phyloP scores from a whole-genome alignment of 2,113 vertebrate genomes.

The Rhinoptilus africanus region DNA sequence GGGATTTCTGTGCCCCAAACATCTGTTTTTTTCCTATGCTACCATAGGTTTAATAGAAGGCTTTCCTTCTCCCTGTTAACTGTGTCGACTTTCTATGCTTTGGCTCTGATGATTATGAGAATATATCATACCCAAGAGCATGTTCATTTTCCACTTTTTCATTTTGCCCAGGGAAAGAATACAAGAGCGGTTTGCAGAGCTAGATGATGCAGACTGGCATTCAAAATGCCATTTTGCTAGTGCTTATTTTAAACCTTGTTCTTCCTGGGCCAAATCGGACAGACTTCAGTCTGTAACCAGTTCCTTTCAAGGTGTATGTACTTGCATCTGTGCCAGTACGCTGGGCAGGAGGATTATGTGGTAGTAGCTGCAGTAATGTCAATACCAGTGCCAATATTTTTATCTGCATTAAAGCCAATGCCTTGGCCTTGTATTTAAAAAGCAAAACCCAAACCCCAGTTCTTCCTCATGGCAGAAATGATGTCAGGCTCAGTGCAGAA shows the following conservation, averaged over 20 bases:
- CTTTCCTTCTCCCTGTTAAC: neutral
- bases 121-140: neutral
- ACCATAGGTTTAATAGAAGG: neutral
- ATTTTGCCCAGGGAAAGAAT: conserved; percentile 6
- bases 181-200: neutral
- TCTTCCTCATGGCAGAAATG: neutral
- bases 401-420: conserved; percentile 13
- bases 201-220: neutral
- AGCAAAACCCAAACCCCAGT: neutral
- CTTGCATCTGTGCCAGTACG: conserved; percentile 25
- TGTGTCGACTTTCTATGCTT: neutral
- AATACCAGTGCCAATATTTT: conserved; percentile 47
- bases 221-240: conserved; percentile 1
- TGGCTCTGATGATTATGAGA: neutral
- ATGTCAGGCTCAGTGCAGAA: neutral
- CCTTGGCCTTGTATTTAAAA: conserved; percentile 5
- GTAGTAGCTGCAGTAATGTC: neutral
- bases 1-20: neutral
- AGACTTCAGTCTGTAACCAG: neutral
- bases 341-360: conserved; percentile 1
- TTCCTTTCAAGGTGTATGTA: conserved; percentile 51
- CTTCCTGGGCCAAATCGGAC: conserved; percentile 21
- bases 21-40: neutral
- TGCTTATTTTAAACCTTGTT: conserved; percentile 5
- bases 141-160: conserved; percentile 11